phyloP scores from a whole-genome alignment of 2,888 invertebrate genomes.

The Axea sp. region DNA sequence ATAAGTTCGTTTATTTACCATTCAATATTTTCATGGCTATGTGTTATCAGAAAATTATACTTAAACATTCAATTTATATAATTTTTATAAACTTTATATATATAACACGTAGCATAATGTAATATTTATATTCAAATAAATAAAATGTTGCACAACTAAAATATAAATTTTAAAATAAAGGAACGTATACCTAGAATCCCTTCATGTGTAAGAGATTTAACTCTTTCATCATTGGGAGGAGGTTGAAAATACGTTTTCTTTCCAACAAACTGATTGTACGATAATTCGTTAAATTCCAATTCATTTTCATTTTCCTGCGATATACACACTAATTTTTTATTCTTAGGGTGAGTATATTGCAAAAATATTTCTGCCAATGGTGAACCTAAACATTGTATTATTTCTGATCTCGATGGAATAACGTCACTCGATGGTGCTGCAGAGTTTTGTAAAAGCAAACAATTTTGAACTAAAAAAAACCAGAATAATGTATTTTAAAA shows the following conservation, averaged over 20 bases:
- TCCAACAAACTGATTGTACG: conserved; percentile 68
- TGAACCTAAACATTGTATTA: conserved; percentile 65
- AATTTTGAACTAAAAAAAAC: conserved; percentile 25
- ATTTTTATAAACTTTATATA: too few relatives aligned
- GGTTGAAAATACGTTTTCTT: conserved; percentile 60
- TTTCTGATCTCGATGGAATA: conserved; percentile 63
- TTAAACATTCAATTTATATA: too few relatives aligned
- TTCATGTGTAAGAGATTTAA: conserved; percentile 68
- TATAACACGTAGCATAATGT: too few relatives aligned
- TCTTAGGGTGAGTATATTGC: conserved; percentile 65
- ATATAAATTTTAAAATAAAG: conserved; percentile 13
- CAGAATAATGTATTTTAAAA: neutral
- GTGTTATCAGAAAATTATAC: too few relatives aligned
- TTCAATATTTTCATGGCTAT: too few relatives aligned
- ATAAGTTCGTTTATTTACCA: too few relatives aligned
- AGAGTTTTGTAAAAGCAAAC: conserved; percentile 22
- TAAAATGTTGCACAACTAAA: too few relatives aligned
- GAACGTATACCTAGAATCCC: conserved; percentile 69
- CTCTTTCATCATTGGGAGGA: conserved; percentile 54
- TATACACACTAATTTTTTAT: too few relatives aligned
- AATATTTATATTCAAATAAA: too few relatives aligned
- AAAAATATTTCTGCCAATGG: conserved; percentile 67
- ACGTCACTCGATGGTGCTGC: neutral
- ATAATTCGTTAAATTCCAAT: conserved; percentile 64
- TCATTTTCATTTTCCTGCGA: conserved; percentile 61